Percentiles rank a stretch among this genome's conserved stretches.
Evolutionary conservation across 2,888 invertebrate genomes (phyloP).

Genomic region (Trilocha varians): DNA sequence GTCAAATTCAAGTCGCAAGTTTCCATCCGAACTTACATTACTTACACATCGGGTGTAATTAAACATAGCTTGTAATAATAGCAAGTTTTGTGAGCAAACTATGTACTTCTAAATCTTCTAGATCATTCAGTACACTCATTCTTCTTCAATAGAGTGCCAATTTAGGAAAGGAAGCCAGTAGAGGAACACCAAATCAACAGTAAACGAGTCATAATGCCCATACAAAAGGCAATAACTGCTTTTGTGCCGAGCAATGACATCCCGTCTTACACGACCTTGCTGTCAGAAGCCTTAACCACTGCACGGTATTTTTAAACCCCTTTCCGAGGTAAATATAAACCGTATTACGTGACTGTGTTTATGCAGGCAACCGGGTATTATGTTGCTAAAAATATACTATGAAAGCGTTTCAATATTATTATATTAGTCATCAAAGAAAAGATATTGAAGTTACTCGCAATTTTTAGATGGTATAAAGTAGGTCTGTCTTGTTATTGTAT

Average conservation of each 20-base stretch:
- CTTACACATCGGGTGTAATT: too few relatives aligned
- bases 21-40: too few relatives aligned
- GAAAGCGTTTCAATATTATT: not conserved
- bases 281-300: slow-evolving; percentile 30
- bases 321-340: slow-evolving; percentile 2
- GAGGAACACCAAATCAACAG: slow-evolving; percentile 2
- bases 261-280: slow-evolving; percentile 24
- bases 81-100: not conserved
- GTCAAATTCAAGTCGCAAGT: too few relatives aligned
- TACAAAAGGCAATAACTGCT: slow-evolving; percentile 1
- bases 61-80: too few relatives aligned
- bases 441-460: too few relatives aligned
- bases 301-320: slow-evolving; percentile 10
- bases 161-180: not conserved
- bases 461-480: too few relatives aligned
- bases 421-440: too few relatives aligned
- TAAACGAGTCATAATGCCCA: slow-evolving; percentile 5
- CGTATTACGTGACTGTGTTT: not conserved
- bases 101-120: not conserved
- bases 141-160: slow-evolving; percentile 1
- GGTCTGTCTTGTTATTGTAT: too few relatives aligned
- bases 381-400: too few relatives aligned
- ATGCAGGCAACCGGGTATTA: not conserved
- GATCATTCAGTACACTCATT: not conserved
- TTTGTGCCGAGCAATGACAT: slow-evolving; percentile 21